Evolutionary conservation across 1,140 invertebrate species (phyloP).

Genomic region (Piezodorus guildinii): DNA sequence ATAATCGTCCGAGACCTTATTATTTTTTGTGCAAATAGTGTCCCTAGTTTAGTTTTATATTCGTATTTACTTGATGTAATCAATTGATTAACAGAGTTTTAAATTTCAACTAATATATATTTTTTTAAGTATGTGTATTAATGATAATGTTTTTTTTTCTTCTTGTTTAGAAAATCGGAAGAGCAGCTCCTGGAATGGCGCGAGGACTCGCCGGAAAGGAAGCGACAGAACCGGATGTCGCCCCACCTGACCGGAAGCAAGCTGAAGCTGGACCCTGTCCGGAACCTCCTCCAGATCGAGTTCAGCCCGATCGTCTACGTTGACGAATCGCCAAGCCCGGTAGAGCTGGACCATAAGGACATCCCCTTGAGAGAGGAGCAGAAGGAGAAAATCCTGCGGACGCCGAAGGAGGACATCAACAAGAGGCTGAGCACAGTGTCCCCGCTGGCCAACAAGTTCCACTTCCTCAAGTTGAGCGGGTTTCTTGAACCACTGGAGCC

Average conservation of each 20-base stretch:
- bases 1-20: no score
- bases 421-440: constrained; percentile 22
- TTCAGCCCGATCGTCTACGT: constrained; percentile 26
- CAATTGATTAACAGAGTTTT: no score
- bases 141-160: no score
- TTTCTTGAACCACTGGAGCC: constrained; percentile 27
- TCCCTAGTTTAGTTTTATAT: no score
- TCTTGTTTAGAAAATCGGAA: constrained; percentile 8
- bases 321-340: constrained; percentile 21
- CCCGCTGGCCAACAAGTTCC: constrained; percentile 26
- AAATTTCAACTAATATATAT: no score
- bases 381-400: constrained; percentile 22
- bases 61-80: no score
- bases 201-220: background rate
- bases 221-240: constrained; percentile 6
- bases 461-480: constrained; percentile 24
- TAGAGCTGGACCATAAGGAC: constrained; percentile 28
- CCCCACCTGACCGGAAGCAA: constrained; percentile 10
- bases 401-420: constrained; percentile 8
- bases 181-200: background rate
- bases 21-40: no score
- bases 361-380: constrained; percentile 23
- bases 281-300: constrained; percentile 28
- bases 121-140: no score
- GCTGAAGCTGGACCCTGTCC: constrained; percentile 15